phyloP scores from a whole-genome alignment of 2,113 vertebrate genomes.

The Xenopus borealis region DNA sequence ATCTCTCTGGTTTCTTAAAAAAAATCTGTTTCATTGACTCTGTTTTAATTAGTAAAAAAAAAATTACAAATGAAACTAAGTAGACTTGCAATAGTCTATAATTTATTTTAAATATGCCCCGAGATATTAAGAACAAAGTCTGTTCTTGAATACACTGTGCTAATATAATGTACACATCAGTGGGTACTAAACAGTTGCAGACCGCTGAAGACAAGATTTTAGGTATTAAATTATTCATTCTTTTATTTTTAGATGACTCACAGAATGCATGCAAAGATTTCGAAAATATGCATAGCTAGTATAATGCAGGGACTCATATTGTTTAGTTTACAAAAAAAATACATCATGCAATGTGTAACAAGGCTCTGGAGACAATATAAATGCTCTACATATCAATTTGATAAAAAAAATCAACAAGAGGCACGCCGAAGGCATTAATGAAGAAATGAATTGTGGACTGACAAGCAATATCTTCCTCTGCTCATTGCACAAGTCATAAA shows the following conservation, averaged over 20 bases:
- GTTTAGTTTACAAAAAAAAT: slow-evolving; percentile 35
- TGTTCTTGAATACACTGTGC: slow-evolving; percentile 28
- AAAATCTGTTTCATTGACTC: slow-evolving; percentile 34
- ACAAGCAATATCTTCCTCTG: neutral
- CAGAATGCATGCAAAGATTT: slow-evolving; percentile 14
- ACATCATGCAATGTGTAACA: slow-evolving; percentile 36
- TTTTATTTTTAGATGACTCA: slow-evolving; percentile 33
- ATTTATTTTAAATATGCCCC: slow-evolving; percentile 33
- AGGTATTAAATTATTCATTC: slow-evolving; percentile 42
- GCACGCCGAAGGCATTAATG: slow-evolving; percentile 13
- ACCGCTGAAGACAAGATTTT: slow-evolving; percentile 28
- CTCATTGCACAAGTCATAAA: neutral
- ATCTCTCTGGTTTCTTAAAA: slow-evolving; percentile 51
- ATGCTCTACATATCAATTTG: slow-evolving; percentile 13
- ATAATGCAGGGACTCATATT: slow-evolving; percentile 18
- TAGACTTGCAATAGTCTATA: slow-evolving; percentile 9
- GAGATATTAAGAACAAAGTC: slow-evolving; percentile 32
- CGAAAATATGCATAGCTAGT: slow-evolving; percentile 27
- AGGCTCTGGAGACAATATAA: slow-evolving; percentile 41
- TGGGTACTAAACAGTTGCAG: slow-evolving; percentile 12
- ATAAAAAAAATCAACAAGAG: slow-evolving; percentile 18
- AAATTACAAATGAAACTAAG: slow-evolving; percentile 22
- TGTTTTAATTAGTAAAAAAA: slow-evolving; percentile 23
- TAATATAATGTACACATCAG: slow-evolving; percentile 29
- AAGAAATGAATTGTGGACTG: slow-evolving; percentile 5